Conservation (phyloP, 1,140 invertebrate species). For the Procambarus clarkii region DNA sequence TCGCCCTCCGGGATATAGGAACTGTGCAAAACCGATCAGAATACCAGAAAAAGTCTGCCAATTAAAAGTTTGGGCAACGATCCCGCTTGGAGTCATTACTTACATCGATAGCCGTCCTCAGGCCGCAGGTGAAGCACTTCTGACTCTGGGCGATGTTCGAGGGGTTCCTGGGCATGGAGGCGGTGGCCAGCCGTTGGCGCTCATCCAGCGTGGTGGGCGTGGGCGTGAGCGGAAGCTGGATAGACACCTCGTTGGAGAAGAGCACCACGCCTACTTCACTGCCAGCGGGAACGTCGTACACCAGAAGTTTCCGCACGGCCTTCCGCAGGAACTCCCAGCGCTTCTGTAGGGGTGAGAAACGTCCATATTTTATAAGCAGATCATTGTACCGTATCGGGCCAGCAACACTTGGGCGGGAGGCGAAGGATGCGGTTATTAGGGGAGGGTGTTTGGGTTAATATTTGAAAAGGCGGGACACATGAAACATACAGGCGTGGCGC, state of each 20-base stretch:
- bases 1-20: neutral
- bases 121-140: slow-evolving; percentile 71
- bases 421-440: neutral
- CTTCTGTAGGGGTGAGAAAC: slow-evolving; percentile 74
- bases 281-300: slow-evolving; percentile 77
- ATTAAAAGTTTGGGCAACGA: no score
- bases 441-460: neutral
- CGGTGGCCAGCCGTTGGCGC: slow-evolving; percentile 64
- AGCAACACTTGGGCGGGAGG: no score
- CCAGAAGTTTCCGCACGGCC: slow-evolving; percentile 79
- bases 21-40: neutral
- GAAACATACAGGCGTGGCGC: no score
- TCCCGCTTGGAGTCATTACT: neutral
- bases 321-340: slow-evolving; percentile 80
- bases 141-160: slow-evolving; percentile 59
- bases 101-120: slow-evolving; percentile 66
- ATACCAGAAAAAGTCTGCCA: no score
- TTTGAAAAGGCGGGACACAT: neutral
- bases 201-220: slow-evolving; percentile 62
- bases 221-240: slow-evolving; percentile 56
- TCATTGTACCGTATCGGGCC: no score
- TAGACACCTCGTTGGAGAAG: slow-evolving; percentile 51
- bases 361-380: neutral
- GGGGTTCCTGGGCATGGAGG: slow-evolving; percentile 69
- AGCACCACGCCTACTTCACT: slow-evolving; percentile 72